These are phyloP conservation scores for Sepioteuthis lessoniana DNA, from an alignment of 2,888 invertebrate species.

Conservation along the genomic window DNA sequence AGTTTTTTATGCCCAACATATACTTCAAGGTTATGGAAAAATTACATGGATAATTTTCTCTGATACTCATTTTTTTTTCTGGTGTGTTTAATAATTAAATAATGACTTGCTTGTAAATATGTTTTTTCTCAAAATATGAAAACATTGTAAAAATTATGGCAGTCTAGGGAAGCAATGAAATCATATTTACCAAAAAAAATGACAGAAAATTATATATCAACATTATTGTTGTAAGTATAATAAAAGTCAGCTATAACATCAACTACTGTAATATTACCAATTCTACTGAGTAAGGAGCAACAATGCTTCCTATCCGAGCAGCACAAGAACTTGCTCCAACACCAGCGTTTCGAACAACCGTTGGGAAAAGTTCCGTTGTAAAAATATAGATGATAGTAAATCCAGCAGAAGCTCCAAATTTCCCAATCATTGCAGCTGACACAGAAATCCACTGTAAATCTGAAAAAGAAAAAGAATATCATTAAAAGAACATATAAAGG, in stretches of 20 bases:
- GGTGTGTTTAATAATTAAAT: too few relatives aligned
- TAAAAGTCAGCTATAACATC: neutral
- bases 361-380: neutral
- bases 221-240: neutral
- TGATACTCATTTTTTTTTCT: too few relatives aligned
- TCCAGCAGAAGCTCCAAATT: neutral
- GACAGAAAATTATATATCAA: neutral
- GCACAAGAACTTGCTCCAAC: slow-evolving; percentile 33
- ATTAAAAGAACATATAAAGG: neutral
- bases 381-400: slow-evolving; percentile 10
- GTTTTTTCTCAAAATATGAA: too few relatives aligned
- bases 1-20: too few relatives aligned
- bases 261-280: neutral
- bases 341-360: slow-evolving; percentile 12
- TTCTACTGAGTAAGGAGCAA: neutral
- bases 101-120: too few relatives aligned
- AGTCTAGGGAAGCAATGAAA: neutral
- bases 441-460: neutral
- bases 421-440: neutral
- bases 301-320: neutral
- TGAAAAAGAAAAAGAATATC: neutral
- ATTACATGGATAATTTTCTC: too few relatives aligned
- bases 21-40: too few relatives aligned
- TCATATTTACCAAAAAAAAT: neutral
- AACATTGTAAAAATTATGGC: too few relatives aligned